Evolutionary conservation across 2,113 vertebrate species (phyloP).

Genomic region (Megaptera novaeangliae): DNA sequence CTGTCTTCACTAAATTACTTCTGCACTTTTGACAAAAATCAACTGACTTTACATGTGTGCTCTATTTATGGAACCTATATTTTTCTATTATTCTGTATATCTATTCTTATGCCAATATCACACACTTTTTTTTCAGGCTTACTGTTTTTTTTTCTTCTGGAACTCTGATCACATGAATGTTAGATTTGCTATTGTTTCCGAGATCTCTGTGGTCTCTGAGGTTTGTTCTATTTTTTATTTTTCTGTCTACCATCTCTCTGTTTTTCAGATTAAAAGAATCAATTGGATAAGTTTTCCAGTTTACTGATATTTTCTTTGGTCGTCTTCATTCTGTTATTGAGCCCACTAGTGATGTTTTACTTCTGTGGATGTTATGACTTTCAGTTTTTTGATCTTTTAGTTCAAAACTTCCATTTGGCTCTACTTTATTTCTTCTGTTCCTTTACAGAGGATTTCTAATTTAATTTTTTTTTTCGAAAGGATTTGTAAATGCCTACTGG

Average conservation of each 20-base stretch:
- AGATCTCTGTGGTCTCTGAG: neutral
- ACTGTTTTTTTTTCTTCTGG: neutral
- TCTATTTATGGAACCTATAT: neutral
- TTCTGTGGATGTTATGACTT: neutral
- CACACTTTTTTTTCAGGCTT: neutral
- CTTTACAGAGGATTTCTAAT: neutral
- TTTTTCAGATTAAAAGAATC: neutral
- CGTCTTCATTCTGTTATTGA: neutral
- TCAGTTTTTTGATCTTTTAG: neutral
- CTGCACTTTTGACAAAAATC: neutral
- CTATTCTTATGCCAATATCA: neutral
- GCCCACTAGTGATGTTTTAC: neutral
- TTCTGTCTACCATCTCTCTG: neutral
- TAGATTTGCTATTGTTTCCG: neutral
- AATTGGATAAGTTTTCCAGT: neutral
- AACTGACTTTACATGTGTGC: neutral
- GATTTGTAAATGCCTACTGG: neutral
- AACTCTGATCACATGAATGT: neutral
- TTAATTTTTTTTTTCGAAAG: neutral
- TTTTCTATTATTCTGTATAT: neutral
- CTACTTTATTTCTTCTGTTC: neutral
- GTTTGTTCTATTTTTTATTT: neutral
- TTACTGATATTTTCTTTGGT: neutral
- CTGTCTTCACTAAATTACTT: neutral
- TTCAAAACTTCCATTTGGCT: neutral